These are phyloP conservation scores for Salvelinus fontinalis DNA, from an alignment of 2,113 vertebrate species.

Conservation along the genomic window DNA sequence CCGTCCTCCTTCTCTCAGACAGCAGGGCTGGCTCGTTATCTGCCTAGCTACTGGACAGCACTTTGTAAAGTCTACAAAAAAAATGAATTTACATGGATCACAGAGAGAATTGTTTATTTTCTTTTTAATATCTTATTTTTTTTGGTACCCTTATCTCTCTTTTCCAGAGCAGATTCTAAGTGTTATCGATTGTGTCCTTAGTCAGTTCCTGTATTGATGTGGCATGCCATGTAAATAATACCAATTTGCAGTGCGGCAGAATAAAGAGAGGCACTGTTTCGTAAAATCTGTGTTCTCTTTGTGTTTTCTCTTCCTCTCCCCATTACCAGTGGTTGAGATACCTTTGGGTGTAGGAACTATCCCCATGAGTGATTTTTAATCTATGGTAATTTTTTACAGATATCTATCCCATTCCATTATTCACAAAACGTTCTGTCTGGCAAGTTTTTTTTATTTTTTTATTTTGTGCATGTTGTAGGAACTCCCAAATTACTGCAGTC, in stretches of 20 bases:
- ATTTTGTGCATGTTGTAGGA: too few relatives aligned
- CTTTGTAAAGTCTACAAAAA: slow-evolving; percentile 57
- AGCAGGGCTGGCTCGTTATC: not conserved
- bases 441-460: too few relatives aligned
- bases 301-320: slow-evolving; percentile 11
- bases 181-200: slow-evolving; percentile 75
- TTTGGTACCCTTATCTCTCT: slow-evolving; percentile 31
- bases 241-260: slow-evolving; percentile 77
- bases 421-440: too few relatives aligned
- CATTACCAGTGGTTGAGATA: not conserved
- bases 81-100: slow-evolving; percentile 56
- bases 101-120: slow-evolving; percentile 45
- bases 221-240: slow-evolving; percentile 85
- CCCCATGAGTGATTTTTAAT: too few relatives aligned
- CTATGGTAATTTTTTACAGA: too few relatives aligned
- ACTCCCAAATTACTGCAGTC: too few relatives aligned
- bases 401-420: too few relatives aligned
- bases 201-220: slow-evolving; percentile 79
- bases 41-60: slow-evolving; percentile 32
- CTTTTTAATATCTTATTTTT: slow-evolving; percentile 51
- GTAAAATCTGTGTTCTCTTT: slow-evolving; percentile 50
- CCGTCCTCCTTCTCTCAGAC: slow-evolving; percentile 5
- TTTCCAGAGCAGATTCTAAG: slow-evolving; percentile 66
- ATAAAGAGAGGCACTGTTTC: slow-evolving; percentile 82
- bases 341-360: too few relatives aligned